Percentiles rank a stretch among this genome's conserved stretches.
Evolutionary conservation across 2,113 vertebrate genomes (phyloP).

Genomic region (Erythrolamprus reginae): DNA sequence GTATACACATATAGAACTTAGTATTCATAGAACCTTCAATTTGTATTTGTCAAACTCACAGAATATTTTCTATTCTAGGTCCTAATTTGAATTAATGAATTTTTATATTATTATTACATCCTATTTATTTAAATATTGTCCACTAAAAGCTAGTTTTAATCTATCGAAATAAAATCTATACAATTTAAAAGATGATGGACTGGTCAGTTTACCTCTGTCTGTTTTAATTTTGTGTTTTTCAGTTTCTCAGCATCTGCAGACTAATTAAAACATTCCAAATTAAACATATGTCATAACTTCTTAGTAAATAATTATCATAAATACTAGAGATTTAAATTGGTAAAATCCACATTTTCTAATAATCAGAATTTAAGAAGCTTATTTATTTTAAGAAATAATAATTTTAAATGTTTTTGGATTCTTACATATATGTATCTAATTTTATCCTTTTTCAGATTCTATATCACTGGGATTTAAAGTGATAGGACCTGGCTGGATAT

Average conservation of each 20-base stretch:
- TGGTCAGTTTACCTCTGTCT: slow-evolving; percentile 74
- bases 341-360: not conserved
- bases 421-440: not conserved
- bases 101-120: not conserved
- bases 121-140: not conserved
- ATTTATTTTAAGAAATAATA: not conserved
- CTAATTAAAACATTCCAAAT: slow-evolving; percentile 49
- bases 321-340: not conserved
- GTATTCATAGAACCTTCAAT: not conserved
- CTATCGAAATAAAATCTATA: not conserved
- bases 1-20: not conserved
- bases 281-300: not conserved
- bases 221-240: slow-evolving; percentile 70
- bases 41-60: not conserved
- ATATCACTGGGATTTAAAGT: not conserved
- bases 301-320: not conserved
- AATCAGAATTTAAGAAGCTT: not conserved
- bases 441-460: not conserved
- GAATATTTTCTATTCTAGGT: not conserved
- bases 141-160: not conserved
- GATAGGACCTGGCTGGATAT: not conserved
- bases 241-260: slow-evolving; percentile 65
- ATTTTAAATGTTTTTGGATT: not conserved
- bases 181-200: not conserved
- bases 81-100: not conserved